Evolutionary conservation across 2,797 vertebrate species (phyloP).

Genomic region (Hyperoplus lanceolatus): DNA sequence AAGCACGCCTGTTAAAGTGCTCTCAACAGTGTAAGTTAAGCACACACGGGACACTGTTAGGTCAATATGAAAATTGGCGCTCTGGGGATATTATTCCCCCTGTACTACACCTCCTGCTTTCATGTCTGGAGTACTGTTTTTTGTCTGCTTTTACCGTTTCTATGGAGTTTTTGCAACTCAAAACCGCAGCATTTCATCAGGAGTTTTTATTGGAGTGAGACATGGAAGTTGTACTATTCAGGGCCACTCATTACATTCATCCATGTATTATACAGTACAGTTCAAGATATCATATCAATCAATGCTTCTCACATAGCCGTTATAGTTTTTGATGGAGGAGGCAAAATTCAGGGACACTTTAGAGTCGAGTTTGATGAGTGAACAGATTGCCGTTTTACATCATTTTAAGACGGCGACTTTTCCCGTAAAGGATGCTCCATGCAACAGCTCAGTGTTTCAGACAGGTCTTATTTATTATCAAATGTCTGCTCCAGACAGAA

Average conservation of each 20-base stretch:
- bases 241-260: background rate
- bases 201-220: constrained; percentile 31
- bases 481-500: constrained; percentile 13
- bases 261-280: background rate
- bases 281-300: too few relatives aligned
- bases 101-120: constrained; percentile 46
- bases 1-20: constrained; percentile 60
- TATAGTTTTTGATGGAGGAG: too few relatives aligned
- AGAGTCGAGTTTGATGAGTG: background rate
- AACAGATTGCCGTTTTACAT: background rate
- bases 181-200: constrained; percentile 33
- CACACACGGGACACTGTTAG: constrained; percentile 47
- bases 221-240: constrained; percentile 16
- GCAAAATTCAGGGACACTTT: background rate
- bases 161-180: constrained; percentile 47
- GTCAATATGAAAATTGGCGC: constrained; percentile 76
- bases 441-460: background rate
- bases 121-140: constrained; percentile 58
- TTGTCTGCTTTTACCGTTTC: constrained; percentile 62
- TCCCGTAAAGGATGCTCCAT: background rate
- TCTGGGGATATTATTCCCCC: constrained; percentile 61
- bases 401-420: background rate
- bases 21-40: constrained; percentile 52
- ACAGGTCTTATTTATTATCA: background rate
- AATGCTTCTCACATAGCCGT: too few relatives aligned